Evolutionary conservation across 1,140 invertebrate genomes (phyloP), one percentile per base, ranked within the genome.

Genomic region (Orius insidiosus): DNA sequence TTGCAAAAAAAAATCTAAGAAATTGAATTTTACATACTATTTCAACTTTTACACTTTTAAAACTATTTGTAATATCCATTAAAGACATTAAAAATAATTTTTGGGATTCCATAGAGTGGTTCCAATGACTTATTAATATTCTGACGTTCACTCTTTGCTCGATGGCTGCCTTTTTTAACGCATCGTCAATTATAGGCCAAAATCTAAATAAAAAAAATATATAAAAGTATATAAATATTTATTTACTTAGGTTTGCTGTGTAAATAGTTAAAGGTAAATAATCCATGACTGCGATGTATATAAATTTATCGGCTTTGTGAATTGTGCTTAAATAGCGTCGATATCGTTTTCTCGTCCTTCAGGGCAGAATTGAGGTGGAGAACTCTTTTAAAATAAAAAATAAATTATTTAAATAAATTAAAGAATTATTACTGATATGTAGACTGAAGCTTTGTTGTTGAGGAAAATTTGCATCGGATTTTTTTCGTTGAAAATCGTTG

Each of bases 261-360:
- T 80, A 88, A 32, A 87, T 67, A n/a, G 74, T 77, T 9, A 80
- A 61, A 61, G 0, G 92, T 51, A 79, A 77, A 62, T 95, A 98
- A 63, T 98, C 92, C 94, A 98, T 98, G 0, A 98, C 93, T 33
- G 93, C 75, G 45, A 98, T 80, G 58, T 94, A 79, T 39, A 98
- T 69, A 61, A 85, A 95, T 59, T 80, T 71, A 50, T 86, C 71
- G 0, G 94, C 92, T 18, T 71, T 68, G 14, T 73, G 58, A 18
- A 98, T 96, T 1, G 81, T 74, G 57, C 75, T 63, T 0, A 92
- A 47, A 98, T 83, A 2, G 86, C 83, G 56, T 85, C 76, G 16
- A 92, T 66, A 59, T 98, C 94, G 52, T 76, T 65, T 1, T 85
- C 83, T 42, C 94, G 68, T 1, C 86, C 85, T 13, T 55, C 47